phyloP scores from a whole-genome alignment of 2,797 vertebrate species.

The Neosalanx taihuensis region DNA sequence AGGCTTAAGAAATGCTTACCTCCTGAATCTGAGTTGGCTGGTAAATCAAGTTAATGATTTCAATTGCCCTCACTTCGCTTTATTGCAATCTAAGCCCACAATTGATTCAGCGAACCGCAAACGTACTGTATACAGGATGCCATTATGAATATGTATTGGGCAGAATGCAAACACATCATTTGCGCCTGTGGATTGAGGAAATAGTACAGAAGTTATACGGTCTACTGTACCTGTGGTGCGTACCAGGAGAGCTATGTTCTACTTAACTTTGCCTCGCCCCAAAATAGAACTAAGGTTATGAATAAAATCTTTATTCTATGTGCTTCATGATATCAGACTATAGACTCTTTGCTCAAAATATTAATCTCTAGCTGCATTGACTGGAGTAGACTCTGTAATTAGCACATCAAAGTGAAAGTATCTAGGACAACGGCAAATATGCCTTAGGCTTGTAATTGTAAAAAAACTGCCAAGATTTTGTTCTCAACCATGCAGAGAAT shows the following conservation, averaged over 20 bases:
- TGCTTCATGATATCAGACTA: neutral
- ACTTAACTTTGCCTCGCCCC: neutral
- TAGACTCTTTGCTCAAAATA: neutral
- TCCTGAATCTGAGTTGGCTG: slow-evolving; percentile 27
- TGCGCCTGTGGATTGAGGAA: neutral
- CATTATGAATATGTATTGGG: slow-evolving; percentile 24
- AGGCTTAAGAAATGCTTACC: slow-evolving; percentile 46
- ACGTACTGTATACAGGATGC: slow-evolving; percentile 14
- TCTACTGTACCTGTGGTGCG: neutral
- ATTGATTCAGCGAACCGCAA: slow-evolving; percentile 32
- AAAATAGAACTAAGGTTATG: neutral
- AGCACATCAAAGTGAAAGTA: slow-evolving; percentile 90
- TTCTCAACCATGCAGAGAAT: slow-evolving; percentile 62
- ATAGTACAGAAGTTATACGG: neutral
- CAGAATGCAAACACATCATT: slow-evolving; percentile 16
- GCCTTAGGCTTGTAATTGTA: slow-evolving; percentile 83
- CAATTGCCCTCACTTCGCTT: slow-evolving; percentile 35
- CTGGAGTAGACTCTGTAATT: slow-evolving; percentile 58
- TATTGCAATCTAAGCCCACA: slow-evolving; percentile 30
- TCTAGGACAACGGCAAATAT: slow-evolving; percentile 85
- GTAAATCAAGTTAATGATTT: slow-evolving; percentile 48
- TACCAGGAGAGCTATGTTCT: neutral
- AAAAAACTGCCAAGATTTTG: slow-evolving; percentile 81
- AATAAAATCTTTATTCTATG: neutral
- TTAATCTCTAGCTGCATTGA: neutral